phyloP scores from a whole-genome alignment of 2,888 invertebrate species.

The Drosophila koepferae region DNA sequence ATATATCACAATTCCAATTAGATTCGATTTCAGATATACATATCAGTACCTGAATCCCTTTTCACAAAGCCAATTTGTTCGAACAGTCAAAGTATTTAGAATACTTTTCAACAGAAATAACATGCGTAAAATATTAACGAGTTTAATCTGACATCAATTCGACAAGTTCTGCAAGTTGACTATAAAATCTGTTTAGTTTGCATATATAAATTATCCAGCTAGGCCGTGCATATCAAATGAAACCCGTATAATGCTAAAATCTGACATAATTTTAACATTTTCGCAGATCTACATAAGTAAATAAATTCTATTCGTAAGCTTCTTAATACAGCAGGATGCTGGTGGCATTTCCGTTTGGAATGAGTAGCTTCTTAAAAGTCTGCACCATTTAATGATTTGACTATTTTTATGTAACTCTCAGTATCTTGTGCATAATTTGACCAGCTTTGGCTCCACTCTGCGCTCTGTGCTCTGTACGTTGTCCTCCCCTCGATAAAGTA shows the following conservation, averaged over 20 bases:
- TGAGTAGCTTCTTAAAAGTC: constrained; percentile 18
- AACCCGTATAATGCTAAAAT: background rate
- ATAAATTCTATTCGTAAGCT: constrained; percentile 3
- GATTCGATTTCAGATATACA: constrained; percentile 1
- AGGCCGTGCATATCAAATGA: background rate
- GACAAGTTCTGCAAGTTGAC: background rate
- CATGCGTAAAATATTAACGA: background rate
- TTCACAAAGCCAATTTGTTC: background rate
- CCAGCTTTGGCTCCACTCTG: background rate
- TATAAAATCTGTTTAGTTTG: background rate
- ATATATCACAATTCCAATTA: constrained; percentile 53
- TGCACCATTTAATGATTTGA: constrained; percentile 36
- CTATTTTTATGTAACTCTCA: constrained; percentile 36
- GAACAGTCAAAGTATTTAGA: constrained; percentile 3
- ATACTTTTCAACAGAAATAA: background rate
- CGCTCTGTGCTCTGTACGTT: background rate
- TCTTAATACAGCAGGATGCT: background rate
- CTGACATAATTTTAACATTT: background rate
- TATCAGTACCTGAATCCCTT: constrained; percentile 10
- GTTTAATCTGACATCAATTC: background rate
- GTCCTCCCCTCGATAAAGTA: constrained; percentile 16
- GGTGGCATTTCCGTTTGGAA: constrained; percentile 4
- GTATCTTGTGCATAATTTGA: constrained; percentile 13
- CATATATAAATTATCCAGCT: background rate
- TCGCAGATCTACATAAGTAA: background rate